phyloP scores from a whole-genome alignment of 2,113 vertebrate species.

The Emydura subglobosa region DNA sequence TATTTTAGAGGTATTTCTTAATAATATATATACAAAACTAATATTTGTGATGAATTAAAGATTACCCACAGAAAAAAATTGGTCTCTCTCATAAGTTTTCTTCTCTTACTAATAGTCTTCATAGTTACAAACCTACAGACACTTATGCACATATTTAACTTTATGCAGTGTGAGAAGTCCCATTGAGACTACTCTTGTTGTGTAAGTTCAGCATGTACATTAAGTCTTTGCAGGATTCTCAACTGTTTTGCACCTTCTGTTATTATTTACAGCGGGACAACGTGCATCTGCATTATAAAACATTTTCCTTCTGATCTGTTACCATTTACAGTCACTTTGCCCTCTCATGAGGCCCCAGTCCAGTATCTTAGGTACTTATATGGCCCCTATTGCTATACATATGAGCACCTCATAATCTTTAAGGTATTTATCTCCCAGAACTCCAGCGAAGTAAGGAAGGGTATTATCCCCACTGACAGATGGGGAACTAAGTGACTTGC shows the following conservation, averaged over 20 bases:
- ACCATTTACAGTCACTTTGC: neutral
- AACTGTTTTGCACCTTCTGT: neutral
- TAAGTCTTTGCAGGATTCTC: neutral
- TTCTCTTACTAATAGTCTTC: neutral
- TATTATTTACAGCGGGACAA: neutral
- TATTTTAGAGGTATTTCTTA: neutral
- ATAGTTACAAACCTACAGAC: neutral
- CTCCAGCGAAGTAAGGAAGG: neutral
- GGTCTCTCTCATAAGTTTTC: conserved; percentile 23
- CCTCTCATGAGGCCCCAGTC: neutral
- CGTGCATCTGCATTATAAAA: neutral
- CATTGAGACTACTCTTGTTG: too few relatives aligned
- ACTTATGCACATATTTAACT: too few relatives aligned
- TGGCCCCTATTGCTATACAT: neutral
- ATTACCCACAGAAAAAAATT: neutral
- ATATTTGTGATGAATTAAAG: neutral
- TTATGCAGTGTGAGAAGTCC: too few relatives aligned
- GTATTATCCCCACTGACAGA: accelerated
- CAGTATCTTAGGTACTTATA: neutral
- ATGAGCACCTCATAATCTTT: neutral
- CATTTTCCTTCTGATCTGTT: neutral
- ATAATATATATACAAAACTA: neutral
- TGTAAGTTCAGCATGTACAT: too few relatives aligned
- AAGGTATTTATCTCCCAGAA: neutral
- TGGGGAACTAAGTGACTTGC: neutral